These are phyloP conservation scores for Chloroceryle inda DNA, from an alignment of 2,797 vertebrate species.

Conservation along the genomic window DNA sequence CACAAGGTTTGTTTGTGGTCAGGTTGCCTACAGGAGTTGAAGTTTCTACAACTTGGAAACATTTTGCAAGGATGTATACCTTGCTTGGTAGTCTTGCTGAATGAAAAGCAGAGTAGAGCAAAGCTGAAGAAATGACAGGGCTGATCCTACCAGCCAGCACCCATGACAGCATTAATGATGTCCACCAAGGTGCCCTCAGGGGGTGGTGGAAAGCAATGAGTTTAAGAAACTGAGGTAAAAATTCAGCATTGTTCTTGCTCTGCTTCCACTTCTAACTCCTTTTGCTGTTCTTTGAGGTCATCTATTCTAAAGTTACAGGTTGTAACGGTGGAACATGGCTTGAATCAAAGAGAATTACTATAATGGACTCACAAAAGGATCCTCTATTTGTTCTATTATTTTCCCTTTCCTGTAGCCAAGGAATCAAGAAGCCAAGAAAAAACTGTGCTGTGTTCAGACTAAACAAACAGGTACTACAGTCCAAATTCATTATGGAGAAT, in stretches of 20 bases:
- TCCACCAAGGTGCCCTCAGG: neutral
- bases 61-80: neutral
- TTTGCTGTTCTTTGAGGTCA: neutral
- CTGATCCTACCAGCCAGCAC: neutral
- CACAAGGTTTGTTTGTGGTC: neutral
- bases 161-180: neutral
- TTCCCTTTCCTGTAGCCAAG: constrained; percentile 30
- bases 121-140: neutral
- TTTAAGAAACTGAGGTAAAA: neutral
- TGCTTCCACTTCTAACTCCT: neutral
- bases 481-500: constrained; percentile 9
- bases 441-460: constrained; percentile 30
- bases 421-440: constrained; percentile 36
- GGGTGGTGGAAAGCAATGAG: neutral
- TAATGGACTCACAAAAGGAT: constrained; percentile 21
- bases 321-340: neutral
- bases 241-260: neutral
- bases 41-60: neutral
- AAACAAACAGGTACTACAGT: constrained; percentile 44
- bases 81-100: neutral
- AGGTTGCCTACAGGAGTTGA: neutral
- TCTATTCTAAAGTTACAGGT: neutral
- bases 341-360: constrained; percentile 30
- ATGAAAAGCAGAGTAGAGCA: neutral
- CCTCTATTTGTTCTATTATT: constrained; percentile 33